A percentile compares a stretch with the other conserved stretches of the same genome.
Evolutionary conservation across 2,113 vertebrate species (phyloP).

Genomic region (Gobiocypris rarus): DNA sequence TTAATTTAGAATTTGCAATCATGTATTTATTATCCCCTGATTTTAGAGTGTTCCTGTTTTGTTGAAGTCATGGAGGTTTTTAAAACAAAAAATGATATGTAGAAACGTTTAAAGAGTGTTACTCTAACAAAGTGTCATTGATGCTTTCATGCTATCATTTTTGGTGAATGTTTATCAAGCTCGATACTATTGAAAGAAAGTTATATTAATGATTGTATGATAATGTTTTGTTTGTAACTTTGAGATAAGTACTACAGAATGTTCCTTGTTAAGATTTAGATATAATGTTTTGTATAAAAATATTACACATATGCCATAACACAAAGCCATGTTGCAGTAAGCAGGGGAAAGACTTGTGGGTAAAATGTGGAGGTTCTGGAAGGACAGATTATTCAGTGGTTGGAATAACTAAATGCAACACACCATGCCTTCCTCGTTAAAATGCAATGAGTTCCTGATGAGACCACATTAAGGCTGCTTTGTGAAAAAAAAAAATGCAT

Average conservation of each 20-base stretch:
- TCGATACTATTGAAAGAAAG: not conserved
- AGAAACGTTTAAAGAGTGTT: not conserved
- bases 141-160: not conserved
- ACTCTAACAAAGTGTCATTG: not conserved
- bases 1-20: not conserved
- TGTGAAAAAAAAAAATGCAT: slow-evolving; percentile 30
- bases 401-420: slow-evolving; percentile 59
- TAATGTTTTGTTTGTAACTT: not conserved
- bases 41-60: not conserved
- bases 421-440: slow-evolving; percentile 71
- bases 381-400: slow-evolving; percentile 41
- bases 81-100: not conserved
- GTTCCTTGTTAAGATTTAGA: not conserved
- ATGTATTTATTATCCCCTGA: not conserved
- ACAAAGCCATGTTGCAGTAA: slow-evolving; percentile 18
- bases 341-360: slow-evolving; percentile 11
- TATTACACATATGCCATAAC: slow-evolving; percentile 3
- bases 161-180: not conserved
- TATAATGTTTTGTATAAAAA: not conserved
- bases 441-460: slow-evolving; percentile 64
- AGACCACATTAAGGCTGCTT: slow-evolving; percentile 62
- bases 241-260: not conserved
- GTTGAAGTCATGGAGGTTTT: not conserved
- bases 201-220: not conserved
- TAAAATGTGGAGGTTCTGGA: slow-evolving; percentile 25